Conservation (phyloP, 64 coral and sea anemone genomes). For the Astreopora myriophthalma region DNA sequence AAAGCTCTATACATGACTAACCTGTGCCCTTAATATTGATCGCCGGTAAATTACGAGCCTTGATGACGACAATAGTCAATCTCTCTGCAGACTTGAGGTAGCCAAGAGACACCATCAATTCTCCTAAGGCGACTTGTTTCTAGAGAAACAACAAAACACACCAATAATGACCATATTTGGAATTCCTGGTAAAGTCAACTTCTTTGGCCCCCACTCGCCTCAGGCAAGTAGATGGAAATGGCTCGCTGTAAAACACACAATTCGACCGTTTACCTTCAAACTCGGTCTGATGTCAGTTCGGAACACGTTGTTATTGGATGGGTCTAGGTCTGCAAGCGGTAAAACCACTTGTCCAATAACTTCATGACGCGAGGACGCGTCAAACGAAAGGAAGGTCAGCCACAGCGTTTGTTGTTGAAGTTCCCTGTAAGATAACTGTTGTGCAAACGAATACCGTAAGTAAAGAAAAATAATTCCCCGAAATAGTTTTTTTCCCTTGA, state of each 20-base stretch:
- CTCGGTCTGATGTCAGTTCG: slow-evolving; percentile 75
- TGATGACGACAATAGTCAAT: slow-evolving; percentile 84
- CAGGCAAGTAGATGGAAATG: too few species aligned
- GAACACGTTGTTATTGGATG: slow-evolving; percentile 64
- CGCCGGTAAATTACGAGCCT: slow-evolving; percentile 91
- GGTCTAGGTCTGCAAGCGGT: slow-evolving; percentile 52
- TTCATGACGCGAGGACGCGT: slow-evolving; percentile 78
- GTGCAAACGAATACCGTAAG: background rate
- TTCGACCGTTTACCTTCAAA: slow-evolving; percentile 58
- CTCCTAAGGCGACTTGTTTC: slow-evolving; percentile 79
- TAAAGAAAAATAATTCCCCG: background rate
- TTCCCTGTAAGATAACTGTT: slow-evolving; percentile 40
- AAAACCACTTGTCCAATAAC: slow-evolving; percentile 77
- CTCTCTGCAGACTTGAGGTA: slow-evolving; percentile 88
- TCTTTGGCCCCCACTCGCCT: too few species aligned
- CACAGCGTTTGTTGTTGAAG: slow-evolving; percentile 66
- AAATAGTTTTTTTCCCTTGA: background rate
- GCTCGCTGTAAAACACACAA: background rate
- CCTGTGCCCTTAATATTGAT: slow-evolving; percentile 92
- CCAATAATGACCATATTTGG: background rate
- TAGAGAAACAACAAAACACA: background rate
- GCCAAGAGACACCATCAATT: slow-evolving; percentile 85
- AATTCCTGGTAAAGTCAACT: background rate
- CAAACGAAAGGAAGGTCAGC: slow-evolving; percentile 76
- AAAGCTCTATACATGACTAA: slow-evolving; percentile 1